Evolutionary conservation across 2,113 vertebrate genomes (phyloP), one percentile per base, ranked within the genome.

Genomic region (Carassius carassius): DNA sequence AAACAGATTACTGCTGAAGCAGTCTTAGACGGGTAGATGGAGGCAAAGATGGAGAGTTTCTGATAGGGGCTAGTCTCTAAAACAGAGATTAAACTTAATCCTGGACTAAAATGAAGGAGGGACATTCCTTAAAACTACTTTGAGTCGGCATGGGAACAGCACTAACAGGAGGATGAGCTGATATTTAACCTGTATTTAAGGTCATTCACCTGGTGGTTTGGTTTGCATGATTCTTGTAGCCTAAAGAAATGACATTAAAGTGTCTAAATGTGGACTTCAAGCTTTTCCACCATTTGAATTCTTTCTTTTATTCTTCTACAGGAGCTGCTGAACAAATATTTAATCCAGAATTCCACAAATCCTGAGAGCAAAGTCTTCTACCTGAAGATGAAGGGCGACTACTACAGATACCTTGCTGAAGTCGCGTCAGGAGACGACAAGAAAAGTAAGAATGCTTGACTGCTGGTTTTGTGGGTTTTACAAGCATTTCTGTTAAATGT

Each of bases 311-410:
- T 79, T 72, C 86, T 90, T 86, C 89, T 86, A 67, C 92, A 97
- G 96, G 87, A 92, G 87, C 94, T 99, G 90, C 94, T 99, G 95
- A 94, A 95, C 90, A 92, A 96, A 78, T 93, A 94, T 93, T 96
- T 99, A 95, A 98, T 99, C 93, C 87, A 91, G 86, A 96, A 97
- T 86, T 94, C 96, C 90, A 94, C 91, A 91, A 94, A 94, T 76
- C 72, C 94, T 25, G 98, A 99, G 93, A 98, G 97, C 94, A 95
- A 97, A 93, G 98, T 99, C 75, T 99, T 99, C 94, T 99, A 99
- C 91, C 94, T 97, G 93, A 99, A 99, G 94, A 99, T 99, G 98
- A 99, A 99, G 90, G 97, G 98, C 65, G 97, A 99, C 89, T 99
- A 99, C 89, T 97, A 95, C 92, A 96, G 98, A 94, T 99, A 99